Evolutionary conservation across 2,797 vertebrate genomes (phyloP).

Genomic region (Octomys mimax): DNA sequence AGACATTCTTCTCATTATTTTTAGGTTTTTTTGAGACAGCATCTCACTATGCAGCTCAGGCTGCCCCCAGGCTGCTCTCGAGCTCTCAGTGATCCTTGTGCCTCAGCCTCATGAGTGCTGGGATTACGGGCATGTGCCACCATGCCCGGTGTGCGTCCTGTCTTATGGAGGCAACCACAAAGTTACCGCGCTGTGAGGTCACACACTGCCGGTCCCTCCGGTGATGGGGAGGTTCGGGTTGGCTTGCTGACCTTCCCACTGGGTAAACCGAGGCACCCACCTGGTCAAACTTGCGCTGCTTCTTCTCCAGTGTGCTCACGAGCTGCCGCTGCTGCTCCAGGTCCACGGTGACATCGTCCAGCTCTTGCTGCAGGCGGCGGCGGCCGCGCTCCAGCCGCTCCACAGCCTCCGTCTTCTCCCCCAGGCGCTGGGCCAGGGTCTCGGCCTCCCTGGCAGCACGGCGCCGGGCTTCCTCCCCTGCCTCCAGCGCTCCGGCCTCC

Average conservation of each 20-base stretch:
- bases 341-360: slow-evolving; percentile 94
- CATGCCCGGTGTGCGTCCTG: neutral
- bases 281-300: slow-evolving; percentile 98
- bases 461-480: slow-evolving; percentile 92
- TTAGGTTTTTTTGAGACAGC: too few relatives aligned
- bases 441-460: slow-evolving; percentile 94
- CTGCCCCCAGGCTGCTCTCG: too few relatives aligned
- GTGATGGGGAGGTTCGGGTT: rapidly evolving
- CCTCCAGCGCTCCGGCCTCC: slow-evolving; percentile 91
- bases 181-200: too few relatives aligned
- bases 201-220: rapidly evolving
- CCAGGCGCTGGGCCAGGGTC: slow-evolving; percentile 90
- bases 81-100: too few relatives aligned
- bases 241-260: rapidly evolving
- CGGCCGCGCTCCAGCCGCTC: slow-evolving; percentile 94
- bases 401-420: slow-evolving; percentile 92
- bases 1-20: neutral
- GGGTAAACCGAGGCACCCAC: slow-evolving; percentile 79
- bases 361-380: slow-evolving; percentile 94
- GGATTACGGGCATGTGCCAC: too few relatives aligned
- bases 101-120: too few relatives aligned
- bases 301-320: slow-evolving; percentile 94
- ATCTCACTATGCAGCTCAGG: too few relatives aligned
- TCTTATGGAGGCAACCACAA: too few relatives aligned
- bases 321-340: slow-evolving; percentile 95